These are phyloP conservation scores for Corydoras sp. DNA, from an alignment of 2,113 vertebrate genomes.

Conservation along the genomic window DNA sequence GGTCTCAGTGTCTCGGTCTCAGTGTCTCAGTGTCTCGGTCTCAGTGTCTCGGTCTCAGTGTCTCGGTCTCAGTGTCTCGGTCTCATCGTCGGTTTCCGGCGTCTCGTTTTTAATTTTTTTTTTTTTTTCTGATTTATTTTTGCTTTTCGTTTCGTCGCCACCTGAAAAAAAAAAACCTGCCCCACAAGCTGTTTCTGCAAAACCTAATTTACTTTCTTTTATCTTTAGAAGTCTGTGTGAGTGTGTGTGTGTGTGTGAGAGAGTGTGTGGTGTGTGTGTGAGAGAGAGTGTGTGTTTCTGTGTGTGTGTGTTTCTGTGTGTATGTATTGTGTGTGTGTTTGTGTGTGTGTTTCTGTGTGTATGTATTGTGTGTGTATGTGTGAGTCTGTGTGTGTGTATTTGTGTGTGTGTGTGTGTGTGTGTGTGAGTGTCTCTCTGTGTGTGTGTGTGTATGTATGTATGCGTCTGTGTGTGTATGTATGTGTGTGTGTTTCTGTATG, in stretches of 20 bases:
- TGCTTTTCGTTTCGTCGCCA: constrained; percentile 3
- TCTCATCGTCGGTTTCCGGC: too few relatives aligned
- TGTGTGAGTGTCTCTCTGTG: constrained; percentile 19
- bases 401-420: constrained; percentile 30
- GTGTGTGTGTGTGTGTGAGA: too few relatives aligned
- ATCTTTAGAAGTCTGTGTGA: constrained; percentile 1
- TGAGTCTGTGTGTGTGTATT: constrained; percentile 21
- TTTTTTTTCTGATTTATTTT: too few relatives aligned
- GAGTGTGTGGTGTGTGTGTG: constrained; percentile 6
- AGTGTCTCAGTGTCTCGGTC: too few relatives aligned
- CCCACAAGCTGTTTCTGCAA: constrained; percentile 18
- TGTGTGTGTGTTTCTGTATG: too few relatives aligned
- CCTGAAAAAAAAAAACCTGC: constrained; percentile 3
- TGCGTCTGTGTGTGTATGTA: constrained; percentile 20
- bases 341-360: constrained; percentile 27
- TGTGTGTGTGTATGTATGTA: constrained; percentile 18
- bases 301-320: constrained; percentile 19
- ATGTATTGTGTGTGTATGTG: too few relatives aligned
- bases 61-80: too few relatives aligned
- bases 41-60: too few relatives aligned
- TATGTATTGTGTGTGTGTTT: constrained; percentile 34
- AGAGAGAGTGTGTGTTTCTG: too few relatives aligned
- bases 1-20: too few relatives aligned
- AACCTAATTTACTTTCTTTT: constrained; percentile 4
- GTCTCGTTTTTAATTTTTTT: too few relatives aligned